Percentiles rank a stretch among this genome's conserved stretches.
phyloP scores from a whole-genome alignment of 2,888 invertebrate genomes.

The Ormyrus nitidulus region DNA sequence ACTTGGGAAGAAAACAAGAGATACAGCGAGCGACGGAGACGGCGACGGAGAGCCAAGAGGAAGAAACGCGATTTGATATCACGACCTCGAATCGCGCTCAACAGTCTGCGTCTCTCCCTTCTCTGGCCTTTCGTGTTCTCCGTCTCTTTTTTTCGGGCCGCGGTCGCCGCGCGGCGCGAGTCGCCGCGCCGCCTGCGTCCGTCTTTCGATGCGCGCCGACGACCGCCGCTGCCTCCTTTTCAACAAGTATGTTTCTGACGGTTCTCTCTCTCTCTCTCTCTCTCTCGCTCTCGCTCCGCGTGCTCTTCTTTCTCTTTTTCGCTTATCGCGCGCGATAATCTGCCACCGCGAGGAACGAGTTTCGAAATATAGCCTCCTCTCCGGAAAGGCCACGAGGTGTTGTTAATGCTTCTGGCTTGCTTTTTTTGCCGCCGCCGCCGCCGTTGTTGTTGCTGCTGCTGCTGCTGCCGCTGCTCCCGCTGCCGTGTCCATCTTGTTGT shows the following conservation, averaged over 20 bases:
- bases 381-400: slow-evolving; percentile 43
- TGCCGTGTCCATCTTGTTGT: slow-evolving; percentile 11
- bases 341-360: slow-evolving; percentile 55
- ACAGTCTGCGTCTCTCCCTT: not conserved
- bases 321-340: slow-evolving; percentile 54
- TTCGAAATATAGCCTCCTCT: slow-evolving; percentile 40
- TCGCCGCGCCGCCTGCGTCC: slow-evolving; percentile 25
- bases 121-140: slow-evolving; percentile 35
- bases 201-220: slow-evolving; percentile 27
- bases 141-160: slow-evolving; percentile 17
- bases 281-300: not conserved
- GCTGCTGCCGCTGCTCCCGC: not conserved
- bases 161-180: not conserved
- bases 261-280: not conserved
- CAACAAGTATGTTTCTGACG: slow-evolving; percentile 52
- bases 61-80: slow-evolving; percentile 44
- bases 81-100: slow-evolving; percentile 36
- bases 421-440: not conserved
- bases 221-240: slow-evolving; percentile 23
- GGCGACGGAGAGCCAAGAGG: not conserved
- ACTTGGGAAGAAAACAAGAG: not conserved
- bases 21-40: not conserved
- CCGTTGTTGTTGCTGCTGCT: not conserved
- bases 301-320: slow-evolving; percentile 33
- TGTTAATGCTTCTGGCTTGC: slow-evolving; percentile 43